These are phyloP conservation scores for Subacronicta megacephala DNA, from an alignment of 2,888 invertebrate species.

Conservation along the genomic window DNA sequence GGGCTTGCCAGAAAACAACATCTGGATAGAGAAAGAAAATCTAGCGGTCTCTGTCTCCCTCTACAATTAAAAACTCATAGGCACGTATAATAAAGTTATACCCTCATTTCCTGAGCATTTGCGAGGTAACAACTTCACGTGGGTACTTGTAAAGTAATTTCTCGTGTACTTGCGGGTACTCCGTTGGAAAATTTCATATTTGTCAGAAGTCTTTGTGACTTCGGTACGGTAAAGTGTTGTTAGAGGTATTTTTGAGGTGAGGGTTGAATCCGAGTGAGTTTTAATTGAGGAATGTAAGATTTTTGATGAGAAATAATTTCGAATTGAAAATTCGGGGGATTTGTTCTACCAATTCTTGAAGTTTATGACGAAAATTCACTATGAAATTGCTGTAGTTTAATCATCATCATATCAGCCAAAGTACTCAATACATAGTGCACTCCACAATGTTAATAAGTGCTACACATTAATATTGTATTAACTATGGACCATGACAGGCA, in stretches of 20 bases:
- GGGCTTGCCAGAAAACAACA: too few species aligned
- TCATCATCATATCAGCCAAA: too few species aligned
- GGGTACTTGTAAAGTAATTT: constrained; percentile 52
- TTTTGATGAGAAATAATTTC: constrained; percentile 9
- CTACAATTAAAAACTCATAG: constrained; percentile 34
- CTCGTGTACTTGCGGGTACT: constrained; percentile 33
- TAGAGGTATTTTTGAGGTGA: constrained; percentile 12
- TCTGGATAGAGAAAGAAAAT: too few species aligned
- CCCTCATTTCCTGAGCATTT: constrained; percentile 27
- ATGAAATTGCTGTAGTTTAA: too few species aligned
- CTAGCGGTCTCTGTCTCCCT: too few species aligned
- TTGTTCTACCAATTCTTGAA: too few species aligned
- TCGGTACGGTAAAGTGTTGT: constrained; percentile 5
- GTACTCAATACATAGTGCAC: too few species aligned
- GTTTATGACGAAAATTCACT: too few species aligned
- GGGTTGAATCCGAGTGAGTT: background rate
- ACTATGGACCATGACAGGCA: too few species aligned
- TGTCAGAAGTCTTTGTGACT: constrained; percentile 35
- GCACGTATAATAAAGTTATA: constrained; percentile 17
- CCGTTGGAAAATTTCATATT: constrained; percentile 38
- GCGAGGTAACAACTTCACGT: constrained; percentile 33
- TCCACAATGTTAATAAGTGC: too few species aligned
- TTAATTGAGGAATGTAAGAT: constrained; percentile 8
- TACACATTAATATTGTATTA: too few species aligned
- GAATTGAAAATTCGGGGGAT: too few species aligned